Evolutionary conservation across 2,797 vertebrate genomes (phyloP).

Genomic region (Dicrostonyx torquatus): DNA sequence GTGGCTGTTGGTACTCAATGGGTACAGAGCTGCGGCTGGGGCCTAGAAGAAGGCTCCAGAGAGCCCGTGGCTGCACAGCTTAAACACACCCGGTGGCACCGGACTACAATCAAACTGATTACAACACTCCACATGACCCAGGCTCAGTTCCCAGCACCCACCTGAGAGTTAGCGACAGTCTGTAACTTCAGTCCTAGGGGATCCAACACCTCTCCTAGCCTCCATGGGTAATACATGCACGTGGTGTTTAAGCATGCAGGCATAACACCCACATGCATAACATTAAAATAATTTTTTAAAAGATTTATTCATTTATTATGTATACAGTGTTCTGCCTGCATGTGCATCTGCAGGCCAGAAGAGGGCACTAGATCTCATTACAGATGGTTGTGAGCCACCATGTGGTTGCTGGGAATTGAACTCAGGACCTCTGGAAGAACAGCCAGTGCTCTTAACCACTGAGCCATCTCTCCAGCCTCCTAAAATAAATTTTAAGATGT

Average conservation of each 20-base stretch:
- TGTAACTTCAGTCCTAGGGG: not conserved
- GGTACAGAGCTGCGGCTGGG: not conserved
- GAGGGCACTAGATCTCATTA: too few species aligned
- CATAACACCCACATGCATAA: not conserved
- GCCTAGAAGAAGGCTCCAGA: not conserved
- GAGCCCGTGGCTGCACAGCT: not conserved
- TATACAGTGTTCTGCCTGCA: too few species aligned
- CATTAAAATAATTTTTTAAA: not conserved
- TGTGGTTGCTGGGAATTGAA: too few species aligned
- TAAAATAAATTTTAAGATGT: not conserved
- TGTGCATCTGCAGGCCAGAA: too few species aligned
- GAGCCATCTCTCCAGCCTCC: too few species aligned
- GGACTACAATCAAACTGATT: not conserved
- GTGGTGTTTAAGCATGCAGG: not conserved
- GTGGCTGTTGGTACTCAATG: not conserved
- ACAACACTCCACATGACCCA: too few species aligned
- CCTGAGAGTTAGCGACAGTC: not conserved
- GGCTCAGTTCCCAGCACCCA: not conserved
- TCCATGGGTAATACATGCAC: not conserved
- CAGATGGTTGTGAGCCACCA: too few species aligned
- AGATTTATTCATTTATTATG: too few species aligned
- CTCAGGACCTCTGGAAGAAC: too few species aligned
- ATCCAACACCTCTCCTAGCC: not conserved
- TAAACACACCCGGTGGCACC: not conserved
- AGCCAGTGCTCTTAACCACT: too few species aligned